A percentile compares a stretch with the other conserved stretches of the same genome.
Evolutionary conservation across 2,797 vertebrate genomes (phyloP).

Genomic region (Syngnathus rostellatus): DNA sequence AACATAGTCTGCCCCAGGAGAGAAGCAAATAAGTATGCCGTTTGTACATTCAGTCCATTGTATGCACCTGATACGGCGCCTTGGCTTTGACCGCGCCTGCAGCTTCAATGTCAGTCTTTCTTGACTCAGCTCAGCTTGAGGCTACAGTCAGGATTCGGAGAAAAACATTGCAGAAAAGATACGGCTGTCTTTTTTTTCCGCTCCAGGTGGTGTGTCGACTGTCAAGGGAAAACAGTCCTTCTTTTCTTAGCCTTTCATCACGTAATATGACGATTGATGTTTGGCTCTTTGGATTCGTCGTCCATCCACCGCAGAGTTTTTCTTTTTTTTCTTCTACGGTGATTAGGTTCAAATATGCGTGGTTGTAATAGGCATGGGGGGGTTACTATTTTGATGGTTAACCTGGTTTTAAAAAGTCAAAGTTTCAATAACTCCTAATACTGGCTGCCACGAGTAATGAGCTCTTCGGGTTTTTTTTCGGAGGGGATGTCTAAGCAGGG

Average conservation of each 20-base stretch:
- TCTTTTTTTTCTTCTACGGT: neutral
- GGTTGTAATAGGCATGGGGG: neutral
- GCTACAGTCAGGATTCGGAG: constrained; percentile 15
- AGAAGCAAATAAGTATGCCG: constrained; percentile 24
- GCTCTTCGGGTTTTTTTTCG: too few relatives aligned
- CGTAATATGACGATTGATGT: neutral
- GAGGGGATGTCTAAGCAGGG: too few relatives aligned
- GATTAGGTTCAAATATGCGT: neutral
- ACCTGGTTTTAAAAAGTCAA: too few relatives aligned
- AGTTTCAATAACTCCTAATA: too few relatives aligned
- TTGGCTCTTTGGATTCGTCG: neutral
- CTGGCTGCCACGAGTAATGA: too few relatives aligned
- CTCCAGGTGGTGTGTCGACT: constrained; percentile 9
- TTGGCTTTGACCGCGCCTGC: constrained; percentile 36
- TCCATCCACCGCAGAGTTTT: neutral
- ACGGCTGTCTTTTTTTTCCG: constrained; percentile 2
- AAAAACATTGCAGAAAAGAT: constrained; percentile 19
- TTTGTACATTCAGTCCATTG: constrained; percentile 25
- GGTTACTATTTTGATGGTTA: too few relatives aligned
- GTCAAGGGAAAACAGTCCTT: neutral
- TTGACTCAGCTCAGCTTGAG: constrained; percentile 39
- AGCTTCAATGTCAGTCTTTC: constrained; percentile 47
- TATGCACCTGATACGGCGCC: constrained; percentile 25
- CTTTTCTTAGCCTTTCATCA: constrained; percentile 2
- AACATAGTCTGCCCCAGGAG: constrained; percentile 8